A percentile compares a stretch with the other conserved stretches of the same genome.
phyloP scores from a whole-genome alignment of 2,888 invertebrate genomes.

The Eupithecia vulgata region DNA sequence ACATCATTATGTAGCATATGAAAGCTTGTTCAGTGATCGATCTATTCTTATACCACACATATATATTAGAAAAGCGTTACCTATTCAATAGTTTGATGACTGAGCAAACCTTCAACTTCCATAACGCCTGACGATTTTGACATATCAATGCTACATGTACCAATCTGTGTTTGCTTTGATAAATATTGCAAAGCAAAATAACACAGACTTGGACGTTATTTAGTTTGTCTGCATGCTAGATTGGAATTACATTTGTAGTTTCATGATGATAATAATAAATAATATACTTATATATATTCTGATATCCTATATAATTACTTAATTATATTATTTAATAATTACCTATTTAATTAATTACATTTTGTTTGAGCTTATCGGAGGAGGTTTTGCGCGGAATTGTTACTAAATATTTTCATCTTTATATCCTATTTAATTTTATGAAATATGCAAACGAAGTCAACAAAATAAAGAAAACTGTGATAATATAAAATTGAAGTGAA shows the following conservation, averaged over 20 bases:
- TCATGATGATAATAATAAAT: background rate
- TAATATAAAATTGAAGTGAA: background rate
- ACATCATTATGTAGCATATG: no score
- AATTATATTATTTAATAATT: no score
- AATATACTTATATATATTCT: background rate
- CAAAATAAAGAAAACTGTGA: slow-evolving; percentile 3
- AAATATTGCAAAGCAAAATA: background rate
- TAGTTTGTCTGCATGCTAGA: background rate
- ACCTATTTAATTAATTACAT: no score
- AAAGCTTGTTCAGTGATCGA: no score
- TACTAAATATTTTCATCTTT: no score
- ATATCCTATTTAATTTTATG: background rate
- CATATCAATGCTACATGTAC: background rate
- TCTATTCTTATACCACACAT: no score
- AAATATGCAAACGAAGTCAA: background rate
- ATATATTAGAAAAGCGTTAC: no score
- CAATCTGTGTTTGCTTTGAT: slow-evolving; percentile 6
- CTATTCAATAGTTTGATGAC: no score
- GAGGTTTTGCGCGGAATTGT: no score
- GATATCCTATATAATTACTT: background rate
- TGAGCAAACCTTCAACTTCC: no score
- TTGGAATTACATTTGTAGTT: background rate
- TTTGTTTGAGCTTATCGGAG: no score
- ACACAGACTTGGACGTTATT: background rate
- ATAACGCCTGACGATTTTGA: background rate